phyloP scores from a whole-genome alignment of 2,888 invertebrate species.

The Brachylomia viminalis region DNA sequence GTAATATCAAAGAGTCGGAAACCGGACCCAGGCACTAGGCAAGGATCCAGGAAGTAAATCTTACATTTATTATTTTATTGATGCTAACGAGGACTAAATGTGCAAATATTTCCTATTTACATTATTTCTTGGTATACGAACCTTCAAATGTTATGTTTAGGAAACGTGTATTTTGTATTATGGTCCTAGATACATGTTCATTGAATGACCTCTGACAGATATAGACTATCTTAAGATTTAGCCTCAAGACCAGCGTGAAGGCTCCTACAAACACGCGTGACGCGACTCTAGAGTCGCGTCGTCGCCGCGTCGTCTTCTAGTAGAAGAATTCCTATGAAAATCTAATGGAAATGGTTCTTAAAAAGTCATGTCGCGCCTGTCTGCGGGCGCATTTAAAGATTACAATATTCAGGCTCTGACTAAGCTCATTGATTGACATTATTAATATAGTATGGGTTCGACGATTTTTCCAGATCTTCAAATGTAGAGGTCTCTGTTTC shows the following conservation, averaged over 20 bases:
- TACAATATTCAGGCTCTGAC: neutral
- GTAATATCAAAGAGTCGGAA: neutral
- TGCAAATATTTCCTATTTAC: constrained; percentile 47
- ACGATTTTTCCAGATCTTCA: neutral
- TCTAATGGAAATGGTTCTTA: no score
- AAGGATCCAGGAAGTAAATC: constrained; percentile 30
- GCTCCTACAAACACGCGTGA: no score
- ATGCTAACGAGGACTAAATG: constrained; percentile 41
- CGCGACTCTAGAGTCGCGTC: no score
- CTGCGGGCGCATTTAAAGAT: no score
- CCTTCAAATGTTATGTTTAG: constrained; percentile 43
- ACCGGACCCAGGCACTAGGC: constrained; percentile 4
- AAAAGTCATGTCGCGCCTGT: no score
- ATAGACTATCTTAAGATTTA: neutral
- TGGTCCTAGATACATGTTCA: neutral
- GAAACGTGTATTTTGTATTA: constrained; percentile 21
- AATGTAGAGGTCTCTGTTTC: neutral
- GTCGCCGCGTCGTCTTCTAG: no score
- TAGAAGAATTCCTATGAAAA: no score
- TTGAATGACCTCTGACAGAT: constrained; percentile 3
- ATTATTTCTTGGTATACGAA: constrained; percentile 37
- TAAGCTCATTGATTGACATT: neutral
- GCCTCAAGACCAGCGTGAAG: neutral
- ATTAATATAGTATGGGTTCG: neutral
- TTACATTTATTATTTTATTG: constrained; percentile 21